Evolutionary conservation across 2,113 vertebrate genomes (phyloP).

Genomic region (Phyllostomus discolor): DNA sequence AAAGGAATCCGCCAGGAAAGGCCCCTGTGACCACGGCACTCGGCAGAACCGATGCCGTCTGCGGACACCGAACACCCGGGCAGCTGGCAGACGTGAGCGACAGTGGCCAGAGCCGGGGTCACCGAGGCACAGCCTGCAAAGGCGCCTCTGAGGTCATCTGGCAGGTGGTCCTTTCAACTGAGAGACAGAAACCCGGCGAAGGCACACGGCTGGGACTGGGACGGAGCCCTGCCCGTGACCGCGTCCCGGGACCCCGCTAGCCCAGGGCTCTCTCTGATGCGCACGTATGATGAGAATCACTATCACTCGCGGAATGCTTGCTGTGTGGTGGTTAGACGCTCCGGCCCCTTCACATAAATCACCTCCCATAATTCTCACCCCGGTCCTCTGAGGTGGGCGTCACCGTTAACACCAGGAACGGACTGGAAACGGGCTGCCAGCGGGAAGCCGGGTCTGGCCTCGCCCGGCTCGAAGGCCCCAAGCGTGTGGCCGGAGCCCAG

Average conservation of each 20-base stretch:
- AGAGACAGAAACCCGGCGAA: neutral
- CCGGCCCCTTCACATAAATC: neutral
- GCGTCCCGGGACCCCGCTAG: neutral
- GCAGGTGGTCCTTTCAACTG: neutral
- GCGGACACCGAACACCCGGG: fast-evolving
- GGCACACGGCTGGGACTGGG: neutral
- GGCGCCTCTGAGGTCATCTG: neutral
- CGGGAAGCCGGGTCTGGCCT: neutral
- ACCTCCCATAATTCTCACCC: neutral
- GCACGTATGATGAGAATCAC: neutral
- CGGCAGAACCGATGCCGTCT: neutral
- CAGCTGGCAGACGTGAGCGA: fast-evolving
- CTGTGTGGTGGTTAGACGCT: neutral
- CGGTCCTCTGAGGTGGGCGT: neutral
- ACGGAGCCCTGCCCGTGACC: neutral
- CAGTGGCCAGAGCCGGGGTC: neutral
- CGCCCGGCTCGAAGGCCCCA: neutral
- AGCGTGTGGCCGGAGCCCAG: neutral
- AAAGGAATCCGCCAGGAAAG: neutral
- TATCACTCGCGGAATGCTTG: neutral
- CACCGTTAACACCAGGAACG: neutral
- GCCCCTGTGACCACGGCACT: fast-evolving
- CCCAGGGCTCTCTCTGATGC: neutral
- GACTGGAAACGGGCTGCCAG: neutral
- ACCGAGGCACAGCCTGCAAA: neutral